Evolutionary conservation across 2,113 vertebrate genomes (phyloP).

Genomic region (Pseudorhombus dupliciocellatus): DNA sequence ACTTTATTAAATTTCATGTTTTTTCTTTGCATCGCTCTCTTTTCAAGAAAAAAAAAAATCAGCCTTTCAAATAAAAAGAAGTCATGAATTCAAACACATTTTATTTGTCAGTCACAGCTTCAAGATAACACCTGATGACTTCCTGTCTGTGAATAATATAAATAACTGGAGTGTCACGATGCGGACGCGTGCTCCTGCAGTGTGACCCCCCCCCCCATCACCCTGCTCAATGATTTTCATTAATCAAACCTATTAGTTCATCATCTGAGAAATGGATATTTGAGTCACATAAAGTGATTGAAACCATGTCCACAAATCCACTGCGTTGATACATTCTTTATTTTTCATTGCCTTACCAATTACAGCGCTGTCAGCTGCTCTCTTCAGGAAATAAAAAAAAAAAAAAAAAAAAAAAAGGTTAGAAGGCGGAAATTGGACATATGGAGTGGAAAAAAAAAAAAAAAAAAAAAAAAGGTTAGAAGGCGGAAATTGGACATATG

Average conservation of each 20-base stretch:
- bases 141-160: constrained; percentile 9
- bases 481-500: constrained; percentile 31
- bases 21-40: background rate
- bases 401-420: background rate
- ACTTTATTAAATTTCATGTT: background rate
- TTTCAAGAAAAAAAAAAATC: background rate
- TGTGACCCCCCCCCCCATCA: constrained; percentile 14
- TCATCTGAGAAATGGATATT: background rate
- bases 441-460: constrained; percentile 1
- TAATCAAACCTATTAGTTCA: background rate
- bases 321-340: background rate
- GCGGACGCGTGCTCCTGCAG: background rate
- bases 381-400: constrained; percentile 1
- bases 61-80: constrained; percentile 8
- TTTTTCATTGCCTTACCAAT: background rate
- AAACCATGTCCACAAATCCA: background rate
- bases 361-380: constrained; percentile 15
- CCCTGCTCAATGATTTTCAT: background rate
- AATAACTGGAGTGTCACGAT: constrained; percentile 2
- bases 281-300: background rate
- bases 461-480: background rate
- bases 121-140: constrained; percentile 15
- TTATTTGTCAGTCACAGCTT: constrained; percentile 2
- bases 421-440: constrained; percentile 27
- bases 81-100: constrained; percentile 3